These are phyloP conservation scores for Peromyscus aztecus DNA, from an alignment of 2,797 vertebrate species.

Conservation along the genomic window DNA sequence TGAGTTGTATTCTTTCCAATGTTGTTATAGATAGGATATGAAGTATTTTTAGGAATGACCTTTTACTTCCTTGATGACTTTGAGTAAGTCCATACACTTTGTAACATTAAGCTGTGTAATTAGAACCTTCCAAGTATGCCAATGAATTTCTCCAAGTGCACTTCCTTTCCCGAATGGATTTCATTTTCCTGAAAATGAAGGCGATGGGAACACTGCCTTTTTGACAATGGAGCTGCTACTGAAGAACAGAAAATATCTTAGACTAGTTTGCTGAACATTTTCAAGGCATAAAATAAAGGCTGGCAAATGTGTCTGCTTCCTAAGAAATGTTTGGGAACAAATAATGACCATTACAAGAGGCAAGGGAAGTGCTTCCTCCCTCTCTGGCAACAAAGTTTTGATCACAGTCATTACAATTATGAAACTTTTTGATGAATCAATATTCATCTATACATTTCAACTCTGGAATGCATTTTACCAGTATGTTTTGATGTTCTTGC, in stretches of 20 bases:
- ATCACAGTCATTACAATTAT: slow-evolving; percentile 37
- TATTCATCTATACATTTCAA: slow-evolving; percentile 10
- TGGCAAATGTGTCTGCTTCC: background rate
- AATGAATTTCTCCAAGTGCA: background rate
- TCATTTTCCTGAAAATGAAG: background rate
- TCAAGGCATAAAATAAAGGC: slow-evolving; percentile 18
- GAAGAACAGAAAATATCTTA: background rate
- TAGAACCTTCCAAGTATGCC: slow-evolving; percentile 6
- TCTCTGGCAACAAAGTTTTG: background rate
- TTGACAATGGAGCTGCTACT: background rate
- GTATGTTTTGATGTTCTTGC: background rate
- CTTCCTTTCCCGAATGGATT: background rate
- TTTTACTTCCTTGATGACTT: slow-evolving; percentile 34
- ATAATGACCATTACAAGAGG: background rate
- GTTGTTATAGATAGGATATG: background rate
- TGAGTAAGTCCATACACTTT: background rate
- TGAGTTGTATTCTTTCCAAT: background rate
- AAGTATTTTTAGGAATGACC: background rate
- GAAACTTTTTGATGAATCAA: background rate
- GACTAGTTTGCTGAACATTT: slow-evolving; percentile 15
- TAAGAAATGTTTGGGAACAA: background rate
- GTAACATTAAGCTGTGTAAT: slow-evolving; percentile 15
- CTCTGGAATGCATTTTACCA: background rate
- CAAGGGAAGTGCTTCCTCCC: background rate
- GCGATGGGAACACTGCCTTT: slow-evolving; percentile 7